Evolutionary conservation across 2,113 vertebrate species (phyloP).

Genomic region (Budorcas taxicolor): DNA sequence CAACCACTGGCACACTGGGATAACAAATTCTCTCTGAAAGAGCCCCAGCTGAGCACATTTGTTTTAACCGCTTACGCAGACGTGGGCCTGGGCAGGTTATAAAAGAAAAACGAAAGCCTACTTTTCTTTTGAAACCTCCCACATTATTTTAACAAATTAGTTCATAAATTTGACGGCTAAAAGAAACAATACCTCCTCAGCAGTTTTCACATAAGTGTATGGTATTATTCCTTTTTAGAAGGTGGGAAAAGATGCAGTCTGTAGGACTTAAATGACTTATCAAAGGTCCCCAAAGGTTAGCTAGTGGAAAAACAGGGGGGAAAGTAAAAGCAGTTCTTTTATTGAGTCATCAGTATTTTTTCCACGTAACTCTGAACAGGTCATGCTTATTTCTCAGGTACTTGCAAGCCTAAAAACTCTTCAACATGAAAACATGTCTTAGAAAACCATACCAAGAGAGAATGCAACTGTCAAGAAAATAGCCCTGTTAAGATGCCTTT

Average conservation of each 20-base stretch:
- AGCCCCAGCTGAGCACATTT: not conserved
- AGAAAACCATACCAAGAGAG: not conserved
- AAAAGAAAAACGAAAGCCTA: not conserved
- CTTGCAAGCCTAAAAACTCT: not conserved
- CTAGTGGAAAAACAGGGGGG: not conserved
- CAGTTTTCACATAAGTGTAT: not conserved
- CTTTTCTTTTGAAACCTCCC: not conserved
- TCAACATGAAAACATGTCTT: not conserved
- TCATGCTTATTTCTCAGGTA: not conserved
- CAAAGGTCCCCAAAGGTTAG: not conserved
- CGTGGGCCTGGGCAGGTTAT: not conserved
- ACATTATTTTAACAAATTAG: not conserved
- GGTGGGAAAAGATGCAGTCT: not conserved
- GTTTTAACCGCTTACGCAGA: not conserved
- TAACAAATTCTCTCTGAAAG: not conserved
- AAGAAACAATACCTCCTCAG: not conserved
- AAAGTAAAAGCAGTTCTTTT: not conserved
- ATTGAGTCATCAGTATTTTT: not conserved
- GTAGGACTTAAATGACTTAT: not conserved
- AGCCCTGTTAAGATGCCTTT: not conserved
- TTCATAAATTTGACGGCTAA: not conserved
- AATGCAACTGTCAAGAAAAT: not conserved
- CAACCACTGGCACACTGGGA: not conserved
- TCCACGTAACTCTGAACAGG: not conserved
- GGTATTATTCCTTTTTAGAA: not conserved